Conservation (phyloP, 2,113 vertebrate species). For the Lophotis ruficrista region DNA sequence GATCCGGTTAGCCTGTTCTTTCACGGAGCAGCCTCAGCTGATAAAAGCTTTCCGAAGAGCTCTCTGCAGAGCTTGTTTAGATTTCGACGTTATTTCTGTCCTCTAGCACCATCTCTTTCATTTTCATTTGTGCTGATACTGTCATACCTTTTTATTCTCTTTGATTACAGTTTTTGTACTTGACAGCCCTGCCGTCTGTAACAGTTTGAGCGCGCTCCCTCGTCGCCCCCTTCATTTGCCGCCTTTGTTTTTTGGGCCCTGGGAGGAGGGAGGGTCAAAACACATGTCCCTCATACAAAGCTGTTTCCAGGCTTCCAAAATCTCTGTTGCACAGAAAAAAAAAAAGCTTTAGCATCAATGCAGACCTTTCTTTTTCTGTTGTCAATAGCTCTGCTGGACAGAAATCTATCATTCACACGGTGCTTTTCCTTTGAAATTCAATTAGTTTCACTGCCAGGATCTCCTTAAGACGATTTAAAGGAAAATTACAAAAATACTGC, state of each 20-base stretch:
- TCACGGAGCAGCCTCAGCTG: neutral
- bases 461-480: conserved; percentile 47
- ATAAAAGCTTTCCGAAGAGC: neutral
- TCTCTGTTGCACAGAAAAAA: conserved; percentile 13
- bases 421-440: conserved; percentile 65
- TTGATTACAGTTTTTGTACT: neutral
- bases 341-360: conserved; percentile 27
- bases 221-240: conserved; percentile 28
- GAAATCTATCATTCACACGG: conserved; percentile 61
- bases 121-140: conserved; percentile 38
- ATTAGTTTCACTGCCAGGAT: conserved; percentile 44
- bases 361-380: conserved; percentile 54
- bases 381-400: conserved; percentile 60
- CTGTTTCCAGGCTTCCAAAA: conserved; percentile 56
- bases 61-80: neutral
- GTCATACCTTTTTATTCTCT: neutral
- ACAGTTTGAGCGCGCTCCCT: neutral
- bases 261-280: conserved; percentile 26
- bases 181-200: neutral
- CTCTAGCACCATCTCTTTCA: neutral
- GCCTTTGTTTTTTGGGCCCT: conserved; percentile 17
- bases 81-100: conserved; percentile 37
- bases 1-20: neutral
- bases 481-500: conserved; percentile 31
- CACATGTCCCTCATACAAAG: neutral